Evolutionary conservation across 92 coral and sea anemone genomes (phyloP), one percentile per base, ranked within the genome.

Genomic region (Chrysogorgia sp.): DNA sequence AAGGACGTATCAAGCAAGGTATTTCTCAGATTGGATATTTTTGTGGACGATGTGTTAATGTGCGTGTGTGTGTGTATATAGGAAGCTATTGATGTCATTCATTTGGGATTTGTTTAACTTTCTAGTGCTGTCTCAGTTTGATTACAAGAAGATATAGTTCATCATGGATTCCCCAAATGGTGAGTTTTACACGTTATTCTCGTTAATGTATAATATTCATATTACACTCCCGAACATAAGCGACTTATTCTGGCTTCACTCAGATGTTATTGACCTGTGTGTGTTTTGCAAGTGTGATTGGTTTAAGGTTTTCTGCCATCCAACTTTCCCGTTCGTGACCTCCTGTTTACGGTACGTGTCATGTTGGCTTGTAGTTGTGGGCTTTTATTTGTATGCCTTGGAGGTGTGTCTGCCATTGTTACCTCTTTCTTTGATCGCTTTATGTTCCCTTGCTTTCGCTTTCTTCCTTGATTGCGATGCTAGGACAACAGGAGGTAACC

Each of bases 361-460:
- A 21, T 19, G 67, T 61, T 29, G 6, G 40, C 40, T 61, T 61
- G 2, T 31, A 61, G 40, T 25, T 31, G 40, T n/a, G n/a, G 10
- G 29, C 8, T 65, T 17, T 48, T 32, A 35, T 26, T 20, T 9
- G 72, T 9, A 20, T 34, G 34, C 7, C 23, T 2, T 37, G 29
- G 72, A 37, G 72, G 72, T 37, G 72, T 65, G 72, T 47, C 60
- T 1, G 24, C 21, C 60, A 45, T 69, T 49, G 76, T 69, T 8
- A 15, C 32, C 50, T 5, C 34, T 20, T 23, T 69, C 53, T 69
- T 34, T 69, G 45, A 20, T 30, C 40, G 24, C 76, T 22, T 10
- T 35, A 29, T 25, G 7, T 32, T 49, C 65, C 21, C n/a, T n/a
- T 53, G n/a, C 63, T 48, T 55, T 72, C 41, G 41, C 79, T 72